Percentiles rank a stretch among this genome's conserved stretches.
Conservation (phyloP, 2,113 vertebrate genomes). For the Phalacrocorax brasilianus region DNA sequence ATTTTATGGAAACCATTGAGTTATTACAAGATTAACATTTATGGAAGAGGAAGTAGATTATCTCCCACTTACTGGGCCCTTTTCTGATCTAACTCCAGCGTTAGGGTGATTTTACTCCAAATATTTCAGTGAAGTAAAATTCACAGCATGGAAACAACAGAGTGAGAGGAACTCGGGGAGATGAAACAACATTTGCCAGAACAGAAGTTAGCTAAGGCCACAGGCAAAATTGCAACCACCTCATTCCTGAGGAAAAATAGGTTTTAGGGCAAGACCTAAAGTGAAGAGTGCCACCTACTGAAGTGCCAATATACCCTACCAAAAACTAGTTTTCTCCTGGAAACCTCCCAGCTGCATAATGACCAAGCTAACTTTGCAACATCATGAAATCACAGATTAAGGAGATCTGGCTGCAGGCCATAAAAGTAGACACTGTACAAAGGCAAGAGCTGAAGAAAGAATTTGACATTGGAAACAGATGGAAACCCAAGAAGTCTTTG, state of each 20-base stretch:
- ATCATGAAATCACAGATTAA: background rate
- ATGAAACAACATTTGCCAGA: background rate
- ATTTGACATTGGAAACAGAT: background rate
- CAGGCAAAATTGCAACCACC: background rate
- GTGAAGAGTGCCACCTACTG: slow-evolving; percentile 22
- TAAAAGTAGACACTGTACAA: slow-evolving; percentile 3
- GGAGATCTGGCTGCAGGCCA: background rate
- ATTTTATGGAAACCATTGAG: background rate
- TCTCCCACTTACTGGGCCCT: background rate
- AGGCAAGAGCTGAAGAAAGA: background rate
- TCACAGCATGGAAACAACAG: background rate
- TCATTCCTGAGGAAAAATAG: background rate
- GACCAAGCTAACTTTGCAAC: background rate
- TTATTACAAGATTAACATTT: background rate
- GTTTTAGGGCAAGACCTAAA: background rate
- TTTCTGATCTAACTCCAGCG: background rate
- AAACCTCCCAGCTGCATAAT: background rate
- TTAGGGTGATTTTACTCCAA: background rate
- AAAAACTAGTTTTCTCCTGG: background rate
- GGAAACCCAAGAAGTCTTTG: slow-evolving; percentile 46
- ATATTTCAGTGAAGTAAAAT: background rate
- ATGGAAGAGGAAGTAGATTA: background rate
- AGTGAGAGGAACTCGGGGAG: background rate
- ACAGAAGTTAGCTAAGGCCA: background rate
- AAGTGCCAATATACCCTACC: background rate